Evolutionary conservation across 2,797 vertebrate species (phyloP), one percentile per base, ranked within the genome.

Genomic region (Megalops cyprinoides): DNA sequence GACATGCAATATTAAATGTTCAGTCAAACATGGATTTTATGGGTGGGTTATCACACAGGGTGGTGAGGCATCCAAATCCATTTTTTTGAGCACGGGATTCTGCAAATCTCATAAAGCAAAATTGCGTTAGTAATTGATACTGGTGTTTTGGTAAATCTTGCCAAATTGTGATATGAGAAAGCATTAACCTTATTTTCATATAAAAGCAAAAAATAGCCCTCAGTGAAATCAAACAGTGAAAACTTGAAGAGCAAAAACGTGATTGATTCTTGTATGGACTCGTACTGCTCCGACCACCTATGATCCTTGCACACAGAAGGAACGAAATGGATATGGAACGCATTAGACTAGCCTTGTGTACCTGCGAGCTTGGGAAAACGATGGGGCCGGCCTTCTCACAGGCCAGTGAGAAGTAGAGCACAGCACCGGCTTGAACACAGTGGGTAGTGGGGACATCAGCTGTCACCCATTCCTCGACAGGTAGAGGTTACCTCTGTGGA

Each of bases 371-470:
- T n/a, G 46, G n/a, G 34, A n/a, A 58, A 62, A 78, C 31, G 5
- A 28, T 25, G 8, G 10, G 34, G 15, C n/a, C 62, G 8, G 12
- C 34, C 76, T 28, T 62, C 34, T 62, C 37, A 65, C 51, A 14
- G 39, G n/a, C 23, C 20, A 44, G 23, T 12, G 31, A 42, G 20
- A 71, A 51, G 34, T 44, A 42, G 14, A 25, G 4, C 18, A 53
- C 71, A 49, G 58, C 73, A 78, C 76, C 85, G 87, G 87, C 84
- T 86, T 87, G 84, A 74, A 65, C 79, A 53, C 74, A 8, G 73
- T 80, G 60, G 84, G 84, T 51, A 75, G 71, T 78, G 69, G 39
- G 81, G 76, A 79, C 77, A 84, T 85, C 82, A 82, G 82, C 82
- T 84, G 86, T 34, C 73, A 37, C 34, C 25, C 76, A 53, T 44